A percentile compares a stretch with the other conserved stretches of the same genome.
Conservation (phyloP, 2,888 invertebrate genomes). For the Sympetrum striolatum region DNA sequence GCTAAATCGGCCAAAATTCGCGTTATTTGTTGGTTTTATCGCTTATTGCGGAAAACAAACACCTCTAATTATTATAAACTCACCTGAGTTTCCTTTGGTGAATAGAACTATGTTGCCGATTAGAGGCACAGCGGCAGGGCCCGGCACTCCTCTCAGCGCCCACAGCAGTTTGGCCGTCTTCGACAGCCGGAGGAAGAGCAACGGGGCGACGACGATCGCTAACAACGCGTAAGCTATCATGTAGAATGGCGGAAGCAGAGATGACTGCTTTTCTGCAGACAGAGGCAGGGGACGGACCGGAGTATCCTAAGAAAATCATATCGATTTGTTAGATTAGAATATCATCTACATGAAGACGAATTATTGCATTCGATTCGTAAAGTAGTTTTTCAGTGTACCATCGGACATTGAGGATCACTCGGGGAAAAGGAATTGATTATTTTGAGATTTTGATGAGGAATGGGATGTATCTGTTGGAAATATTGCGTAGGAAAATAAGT, state of each 20-base stretch:
- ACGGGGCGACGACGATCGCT: neutral
- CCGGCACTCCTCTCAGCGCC: constrained; percentile 51
- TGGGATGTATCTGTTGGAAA: neutral
- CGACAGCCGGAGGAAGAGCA: neutral
- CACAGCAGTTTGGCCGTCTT: constrained; percentile 1
- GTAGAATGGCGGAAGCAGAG: neutral
- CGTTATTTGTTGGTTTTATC: no score
- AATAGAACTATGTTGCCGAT: constrained; percentile 58
- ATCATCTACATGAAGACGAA: no score
- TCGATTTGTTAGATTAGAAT: neutral
- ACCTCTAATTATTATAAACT: constrained; percentile 46
- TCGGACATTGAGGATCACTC: neutral
- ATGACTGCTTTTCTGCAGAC: neutral
- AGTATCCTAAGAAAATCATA: neutral
- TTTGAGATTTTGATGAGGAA: neutral
- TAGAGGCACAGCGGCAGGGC: constrained; percentile 56
- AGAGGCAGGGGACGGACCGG: neutral
- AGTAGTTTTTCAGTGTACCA: neutral
- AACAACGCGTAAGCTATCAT: neutral
- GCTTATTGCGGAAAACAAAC: no score
- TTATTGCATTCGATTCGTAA: no score
- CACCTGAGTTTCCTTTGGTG: constrained; percentile 57
- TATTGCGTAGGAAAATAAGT: neutral
- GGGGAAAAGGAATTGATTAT: neutral
- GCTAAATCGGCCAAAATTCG: no score